phyloP scores from a whole-genome alignment of 2,888 invertebrate genomes.

The Mythimna loreyi region DNA sequence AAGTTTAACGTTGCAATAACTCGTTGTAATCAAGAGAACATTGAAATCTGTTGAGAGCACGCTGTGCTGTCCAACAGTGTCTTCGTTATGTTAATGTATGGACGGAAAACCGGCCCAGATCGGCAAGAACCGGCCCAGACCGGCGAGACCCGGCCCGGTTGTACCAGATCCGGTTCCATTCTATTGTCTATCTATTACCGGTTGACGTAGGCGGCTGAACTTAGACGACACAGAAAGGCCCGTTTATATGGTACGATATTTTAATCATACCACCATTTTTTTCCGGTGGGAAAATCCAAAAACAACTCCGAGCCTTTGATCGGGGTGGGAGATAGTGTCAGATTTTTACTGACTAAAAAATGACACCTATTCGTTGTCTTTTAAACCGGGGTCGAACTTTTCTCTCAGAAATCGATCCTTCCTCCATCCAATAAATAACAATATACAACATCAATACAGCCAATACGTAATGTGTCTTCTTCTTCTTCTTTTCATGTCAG shows the following conservation, averaged over 20 bases:
- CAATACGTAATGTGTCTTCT: no score
- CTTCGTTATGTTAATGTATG: conserved; percentile 44
- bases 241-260: conserved; percentile 36
- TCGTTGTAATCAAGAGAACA: conserved; percentile 8
- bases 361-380: no score
- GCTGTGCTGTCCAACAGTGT: not conserved
- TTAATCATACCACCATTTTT: not conserved
- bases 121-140: conserved; percentile 41
- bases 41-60: conserved; percentile 14
- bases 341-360: no score
- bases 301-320: no score
- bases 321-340: no score
- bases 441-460: no score
- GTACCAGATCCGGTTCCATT: conserved; percentile 60
- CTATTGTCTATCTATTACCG: conserved; percentile 70
- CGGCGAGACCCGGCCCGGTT: conserved; percentile 39
- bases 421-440: no score
- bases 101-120: conserved; percentile 44
- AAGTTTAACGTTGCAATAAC: not conserved
- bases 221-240: conserved; percentile 28
- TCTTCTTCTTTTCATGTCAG: no score
- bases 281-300: no score
- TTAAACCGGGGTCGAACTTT: no score
- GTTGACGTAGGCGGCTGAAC: conserved; percentile 61
- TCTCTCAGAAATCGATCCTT: no score